Evolutionary conservation across 2,888 invertebrate species (phyloP), one percentile per base, ranked within the genome.

Genomic region (Eupeodes luniger): DNA sequence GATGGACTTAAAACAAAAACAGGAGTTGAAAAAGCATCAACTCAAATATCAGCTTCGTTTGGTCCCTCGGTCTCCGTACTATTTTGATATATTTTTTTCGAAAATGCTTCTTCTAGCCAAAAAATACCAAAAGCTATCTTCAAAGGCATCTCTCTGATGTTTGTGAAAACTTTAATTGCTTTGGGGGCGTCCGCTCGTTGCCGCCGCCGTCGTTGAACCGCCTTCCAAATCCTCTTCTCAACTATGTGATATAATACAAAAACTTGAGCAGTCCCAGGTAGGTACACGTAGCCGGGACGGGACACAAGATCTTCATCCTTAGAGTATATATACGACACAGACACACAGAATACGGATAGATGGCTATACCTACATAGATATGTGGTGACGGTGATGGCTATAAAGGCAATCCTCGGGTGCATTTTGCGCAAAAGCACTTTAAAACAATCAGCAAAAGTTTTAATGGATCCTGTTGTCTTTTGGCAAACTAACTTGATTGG

Each of bases 401-500:
- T 84, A 88, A 85, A 85, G 88, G 85, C 85, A 88, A 88, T 88
- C 51, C 81, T 78, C 85, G 67, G 57, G 75, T 88, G 88, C 85
- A 88, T 88, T 88, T 85, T 85, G 88, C 81, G 88, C 88, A 88
- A 85, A 85, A 75, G 88, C 88, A 88, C 88, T 88, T 88, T 88
- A 85, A 88, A 88, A 88, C 88, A 88, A 88, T 88, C 88, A 81
- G 85, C 81, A 74, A 88, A 88, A 88, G 85, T 88, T 88, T 88
- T 88, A 88, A 88, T 88, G 88, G 88, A 88, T 88, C 88, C 85
- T 88, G 88, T 88, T 88, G 88, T 88, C 88, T 88, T 88, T 81
- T 75, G 74, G 85, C 85, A 88, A 88, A 88, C 88, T 88, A 88
- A 88, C 84, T 88, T 88, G 88, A 88, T 88, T 88, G 88, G 88